A percentile compares a stretch with the other conserved stretches of the same genome.
Conservation (phyloP, 1,140 invertebrate species). For the Steinernema khuongi region DNA sequence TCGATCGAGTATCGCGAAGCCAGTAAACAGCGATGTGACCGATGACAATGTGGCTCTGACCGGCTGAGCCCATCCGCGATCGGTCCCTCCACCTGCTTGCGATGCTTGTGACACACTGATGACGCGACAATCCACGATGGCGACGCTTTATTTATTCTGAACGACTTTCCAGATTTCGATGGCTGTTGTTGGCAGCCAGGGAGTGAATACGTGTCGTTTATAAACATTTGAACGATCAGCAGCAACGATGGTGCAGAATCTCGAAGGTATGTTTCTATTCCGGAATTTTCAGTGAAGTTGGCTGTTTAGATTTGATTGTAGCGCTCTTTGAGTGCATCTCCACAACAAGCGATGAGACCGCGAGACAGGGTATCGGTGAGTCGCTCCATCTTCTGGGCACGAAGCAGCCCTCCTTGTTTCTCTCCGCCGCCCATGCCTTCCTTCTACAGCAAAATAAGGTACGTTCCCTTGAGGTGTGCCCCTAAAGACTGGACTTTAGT, state of each 20-base stretch:
- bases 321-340: conserved; percentile 47
- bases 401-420: conserved; percentile 42
- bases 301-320: conserved; percentile 42
- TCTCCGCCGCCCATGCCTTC: conserved; percentile 43
- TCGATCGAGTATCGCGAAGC: too few species aligned
- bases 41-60: too few species aligned
- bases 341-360: conserved; percentile 32
- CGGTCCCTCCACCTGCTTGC: too few species aligned
- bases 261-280: conserved; percentile 35
- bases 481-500: conserved; percentile 30
- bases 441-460: conserved; percentile 45
- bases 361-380: conserved; percentile 30
- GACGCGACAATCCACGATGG: too few species aligned
- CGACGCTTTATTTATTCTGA: too few species aligned
- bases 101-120: too few species aligned
- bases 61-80: too few species aligned
- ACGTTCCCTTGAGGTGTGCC: background rate
- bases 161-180: background rate
- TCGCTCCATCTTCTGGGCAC: conserved; percentile 35
- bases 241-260: conserved; percentile 40
- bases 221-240: background rate
- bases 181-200: background rate
- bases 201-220: background rate
- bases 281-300: background rate
- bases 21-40: too few species aligned